Base-by-base conservation (phyloP, 1,140 invertebrate genomes). In the Oedothorax gibbosus region DNA sequence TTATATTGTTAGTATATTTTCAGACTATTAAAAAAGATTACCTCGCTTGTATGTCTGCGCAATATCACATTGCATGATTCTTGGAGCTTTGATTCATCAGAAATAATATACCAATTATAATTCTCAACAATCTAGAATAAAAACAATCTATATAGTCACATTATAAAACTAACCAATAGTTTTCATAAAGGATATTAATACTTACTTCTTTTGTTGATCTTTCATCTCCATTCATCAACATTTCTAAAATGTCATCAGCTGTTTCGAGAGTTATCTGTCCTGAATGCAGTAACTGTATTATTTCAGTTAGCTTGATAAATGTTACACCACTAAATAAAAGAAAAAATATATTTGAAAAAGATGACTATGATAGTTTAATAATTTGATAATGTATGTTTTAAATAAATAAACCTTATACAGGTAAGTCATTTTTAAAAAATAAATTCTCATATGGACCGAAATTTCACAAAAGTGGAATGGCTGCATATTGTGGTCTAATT, bases 241-340 rank as follows among this genome's bases (percentile, higher is more conserved):
- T 89, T 73, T 91, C 83, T 18, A 95, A 89, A 15, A 94, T 86
- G 57, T 91, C 91, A 86, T 90, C 90, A 54, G 91, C 90, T 21
- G 91, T 91, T 57, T 90, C 89, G 83, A 93, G 90, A 90, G 93
- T 95, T 62, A 96, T 94, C 87, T 88, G 88, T 69, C 91, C 90
- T 15, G 88, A 85, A 88, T 93, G 88, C 2, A 94, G 66, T 75
- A 94, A 88, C 86, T 93, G 92, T 3, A 93, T 88, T 20, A 94
- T 87, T 88, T 94, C 92, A 72, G 89, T 92, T 49, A 96, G 89
- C 78, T 92, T 90, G 20, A 90, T 87, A 51, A 88, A 87, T 79
- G 88, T 89, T 50, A 91, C 87, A 86, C 83, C 90, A 90, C 69
- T 71, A 71, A 14, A 12, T n/a, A 15, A 51, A 69, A 15, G 73